phyloP scores from a whole-genome alignment of 2,113 vertebrate species.

The Notothenia rossii region DNA sequence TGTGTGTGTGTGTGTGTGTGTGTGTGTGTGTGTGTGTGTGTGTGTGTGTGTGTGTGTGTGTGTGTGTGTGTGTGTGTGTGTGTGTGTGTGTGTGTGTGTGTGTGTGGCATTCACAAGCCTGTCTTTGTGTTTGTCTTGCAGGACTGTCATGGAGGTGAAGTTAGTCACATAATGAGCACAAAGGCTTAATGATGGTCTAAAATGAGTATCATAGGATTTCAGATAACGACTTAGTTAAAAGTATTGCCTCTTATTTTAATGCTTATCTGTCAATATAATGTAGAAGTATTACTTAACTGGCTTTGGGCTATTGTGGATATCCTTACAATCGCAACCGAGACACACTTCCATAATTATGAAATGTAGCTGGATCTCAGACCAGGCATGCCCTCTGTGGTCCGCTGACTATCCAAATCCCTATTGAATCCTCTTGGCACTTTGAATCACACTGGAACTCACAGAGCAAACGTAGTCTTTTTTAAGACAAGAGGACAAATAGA shows the following conservation, averaged over 20 bases:
- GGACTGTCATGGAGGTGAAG: slow-evolving; percentile 8
- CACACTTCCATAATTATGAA: background rate
- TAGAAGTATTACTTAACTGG: background rate
- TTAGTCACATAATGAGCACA: background rate
- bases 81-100: background rate
- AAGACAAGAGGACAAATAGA: too few species aligned
- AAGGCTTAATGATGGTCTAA: background rate
- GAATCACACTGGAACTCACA: background rate
- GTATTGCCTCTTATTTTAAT: background rate
- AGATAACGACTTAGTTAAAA: slow-evolving; percentile 10
- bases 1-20: background rate
- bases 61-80: background rate
- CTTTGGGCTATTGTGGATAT: background rate
- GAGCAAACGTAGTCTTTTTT: too few species aligned
- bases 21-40: background rate
- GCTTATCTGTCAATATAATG: background rate
- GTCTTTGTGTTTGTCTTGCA: slow-evolving; percentile 5
- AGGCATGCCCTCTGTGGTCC: background rate
- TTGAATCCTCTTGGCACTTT: background rate
- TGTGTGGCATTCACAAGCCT: background rate
- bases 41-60: background rate
- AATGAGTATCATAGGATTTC: slow-evolving; percentile 1
- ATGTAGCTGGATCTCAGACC: background rate
- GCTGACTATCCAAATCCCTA: background rate
- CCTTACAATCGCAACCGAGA: too few species aligned